Evolutionary conservation across 2,797 vertebrate genomes (phyloP).

Genomic region (Coendou prehensilis): DNA sequence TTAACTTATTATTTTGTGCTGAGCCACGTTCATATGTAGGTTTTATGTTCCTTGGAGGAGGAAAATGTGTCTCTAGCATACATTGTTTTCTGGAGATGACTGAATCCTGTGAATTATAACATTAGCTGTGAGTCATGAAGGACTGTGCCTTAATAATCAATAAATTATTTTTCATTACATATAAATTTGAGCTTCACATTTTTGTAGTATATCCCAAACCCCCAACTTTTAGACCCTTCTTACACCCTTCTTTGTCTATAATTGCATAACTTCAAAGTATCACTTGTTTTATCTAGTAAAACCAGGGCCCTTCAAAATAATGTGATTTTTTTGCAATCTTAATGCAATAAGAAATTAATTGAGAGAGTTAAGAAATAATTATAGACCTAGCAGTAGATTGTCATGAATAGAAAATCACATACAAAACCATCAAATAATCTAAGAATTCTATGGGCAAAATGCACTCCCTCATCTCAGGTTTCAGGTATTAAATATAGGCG

Average conservation of each 20-base stretch:
- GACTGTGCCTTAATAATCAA: neutral
- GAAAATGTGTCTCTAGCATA: neutral
- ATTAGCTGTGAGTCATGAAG: neutral
- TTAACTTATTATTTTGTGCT: neutral
- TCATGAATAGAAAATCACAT: slow-evolving; percentile 27
- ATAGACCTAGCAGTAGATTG: neutral
- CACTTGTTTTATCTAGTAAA: neutral
- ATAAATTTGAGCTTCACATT: neutral
- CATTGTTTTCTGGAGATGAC: neutral
- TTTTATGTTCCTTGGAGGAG: neutral
- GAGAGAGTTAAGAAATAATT: neutral
- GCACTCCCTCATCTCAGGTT: neutral
- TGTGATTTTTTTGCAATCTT: neutral
- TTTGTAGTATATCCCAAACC: neutral
- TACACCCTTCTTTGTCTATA: neutral
- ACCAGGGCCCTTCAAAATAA: neutral
- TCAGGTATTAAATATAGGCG: neutral
- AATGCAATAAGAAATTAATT: neutral
- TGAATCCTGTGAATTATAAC: neutral
- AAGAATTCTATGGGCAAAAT: neutral
- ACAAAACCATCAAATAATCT: neutral
- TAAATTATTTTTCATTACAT: neutral
- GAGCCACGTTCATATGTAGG: neutral
- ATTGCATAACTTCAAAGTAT: neutral
- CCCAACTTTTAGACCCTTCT: neutral